Evolutionary conservation across 2,113 vertebrate genomes (phyloP), one percentile per base, ranked within the genome.

Genomic region (Tenebrosternarchus preto): DNA sequence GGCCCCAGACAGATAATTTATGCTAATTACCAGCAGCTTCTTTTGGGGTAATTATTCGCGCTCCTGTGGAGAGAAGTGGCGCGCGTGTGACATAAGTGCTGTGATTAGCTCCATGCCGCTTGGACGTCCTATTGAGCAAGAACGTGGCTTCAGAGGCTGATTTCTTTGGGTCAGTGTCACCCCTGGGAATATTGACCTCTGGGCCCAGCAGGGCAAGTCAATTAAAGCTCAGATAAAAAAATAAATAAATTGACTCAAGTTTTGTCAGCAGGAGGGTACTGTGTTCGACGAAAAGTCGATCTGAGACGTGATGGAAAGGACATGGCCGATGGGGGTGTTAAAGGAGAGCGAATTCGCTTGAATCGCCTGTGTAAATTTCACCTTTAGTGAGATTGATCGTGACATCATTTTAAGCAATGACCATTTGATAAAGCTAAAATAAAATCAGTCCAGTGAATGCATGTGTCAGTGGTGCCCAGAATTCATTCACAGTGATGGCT

Each of bases 141-240:
- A 6, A 55, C 22, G 46, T 59, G 57, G 33, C 20, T 5, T 36
- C 61, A 59, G 55, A 70, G 76, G 11, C n/a, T 39, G 56, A n/a
- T 70, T 59, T 36, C 31, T 56, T 56, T 22, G 46, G 76, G 50
- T 78, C 36, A 70, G 31, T 69, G 66, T 70, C 33, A 78, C 76
- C 76, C 24, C 1, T 63, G 19, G 6, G 39, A 55, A 19, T 59
- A 73, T 57, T 57, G 67, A 77, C 59, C 80, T 53, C 57, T 22
- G 39, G 60, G 39, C 68, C 15, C 64, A 61, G 59, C 50, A 29
- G 25, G 46, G 25, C 66, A 50, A 39, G 43, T 33, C 68, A 77
- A 73, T 82, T 77, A 82, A 82, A 78, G 36, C 50, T 29, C 36
- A 57, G 55, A 82, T 72, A n/a, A 59, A 68, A 68, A 68, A 76